A percentile compares a stretch with the other conserved stretches of the same genome.
phyloP scores from a whole-genome alignment of 2,888 invertebrate species.

The Pogonocherus hispidulus region DNA sequence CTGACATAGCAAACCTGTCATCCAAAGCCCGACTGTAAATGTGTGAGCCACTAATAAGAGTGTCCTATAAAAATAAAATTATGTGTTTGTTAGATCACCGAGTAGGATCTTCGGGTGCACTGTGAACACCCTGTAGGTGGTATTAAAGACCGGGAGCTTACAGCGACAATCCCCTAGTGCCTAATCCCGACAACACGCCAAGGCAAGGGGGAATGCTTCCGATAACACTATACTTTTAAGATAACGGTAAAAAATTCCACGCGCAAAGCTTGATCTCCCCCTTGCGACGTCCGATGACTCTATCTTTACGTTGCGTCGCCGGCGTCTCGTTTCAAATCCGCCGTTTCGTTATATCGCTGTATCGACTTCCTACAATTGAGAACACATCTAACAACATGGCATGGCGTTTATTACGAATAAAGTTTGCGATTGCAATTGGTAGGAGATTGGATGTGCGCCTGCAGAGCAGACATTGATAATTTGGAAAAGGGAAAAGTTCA shows the following conservation, averaged over 20 bases:
- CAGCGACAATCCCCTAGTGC: neutral
- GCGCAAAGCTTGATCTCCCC: neutral
- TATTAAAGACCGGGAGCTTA: neutral
- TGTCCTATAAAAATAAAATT: too few relatives aligned
- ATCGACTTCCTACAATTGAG: conserved; percentile 3
- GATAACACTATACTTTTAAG: conserved; percentile 20
- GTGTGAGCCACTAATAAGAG: too few relatives aligned
- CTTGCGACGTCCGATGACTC: neutral
- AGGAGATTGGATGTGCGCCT: neutral
- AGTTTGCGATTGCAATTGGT: neutral
- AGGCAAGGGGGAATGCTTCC: neutral
- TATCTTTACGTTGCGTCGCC: neutral
- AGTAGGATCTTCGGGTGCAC: too few relatives aligned
- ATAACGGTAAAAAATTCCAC: conserved; percentile 17
- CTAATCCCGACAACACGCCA: conserved; percentile 3
- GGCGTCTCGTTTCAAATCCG: neutral
- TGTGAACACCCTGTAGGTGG: neutral
- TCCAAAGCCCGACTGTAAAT: too few relatives aligned
- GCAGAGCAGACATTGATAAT: conserved; percentile 8
- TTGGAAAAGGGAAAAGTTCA: neutral
- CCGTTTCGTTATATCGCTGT: neutral
- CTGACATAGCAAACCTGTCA: too few relatives aligned
- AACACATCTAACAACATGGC: conserved; percentile 10
- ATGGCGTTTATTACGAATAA: conserved; percentile 12
- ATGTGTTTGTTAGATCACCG: too few relatives aligned